Conservation (phyloP, 2,797 vertebrate species). For the Sebastes wilsoni region DNA sequence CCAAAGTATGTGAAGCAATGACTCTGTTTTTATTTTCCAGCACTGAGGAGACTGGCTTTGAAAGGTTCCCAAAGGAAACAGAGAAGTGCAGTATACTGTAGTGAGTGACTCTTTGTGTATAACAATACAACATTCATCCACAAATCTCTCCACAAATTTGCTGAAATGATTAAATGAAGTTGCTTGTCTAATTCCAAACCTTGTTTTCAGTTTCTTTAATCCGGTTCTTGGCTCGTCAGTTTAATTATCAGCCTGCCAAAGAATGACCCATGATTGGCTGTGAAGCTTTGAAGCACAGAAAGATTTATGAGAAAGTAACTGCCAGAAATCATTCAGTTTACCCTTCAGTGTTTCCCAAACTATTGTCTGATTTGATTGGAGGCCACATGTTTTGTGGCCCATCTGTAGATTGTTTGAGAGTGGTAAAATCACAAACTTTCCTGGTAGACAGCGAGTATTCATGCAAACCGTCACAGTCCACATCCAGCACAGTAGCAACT, state of each 20-base stretch:
- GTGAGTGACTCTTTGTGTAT: conserved; percentile 19
- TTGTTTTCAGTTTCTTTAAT: conserved; percentile 4
- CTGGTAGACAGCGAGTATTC: conserved; percentile 20
- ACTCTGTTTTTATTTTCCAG: conserved; percentile 46
- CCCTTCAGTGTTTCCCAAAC: conserved; percentile 1
- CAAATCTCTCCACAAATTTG: conserved; percentile 22
- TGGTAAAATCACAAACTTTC: conserved; percentile 22
- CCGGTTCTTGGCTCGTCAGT: not conserved
- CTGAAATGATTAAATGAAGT: conserved; percentile 7
- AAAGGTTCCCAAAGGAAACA: conserved; percentile 34
- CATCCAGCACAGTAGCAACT: conserved; percentile 42
- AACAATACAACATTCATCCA: conserved; percentile 41
- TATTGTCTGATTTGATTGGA: conserved; percentile 17
- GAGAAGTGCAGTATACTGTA: not conserved
- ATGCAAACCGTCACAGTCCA: not conserved
- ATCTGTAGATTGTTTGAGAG: conserved; percentile 44
- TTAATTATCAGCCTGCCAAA: conserved; percentile 4
- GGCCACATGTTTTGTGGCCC: conserved; percentile 21
- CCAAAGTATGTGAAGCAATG: conserved; percentile 31
- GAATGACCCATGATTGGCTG: conserved; percentile 8
- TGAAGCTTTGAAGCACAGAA: conserved; percentile 3
- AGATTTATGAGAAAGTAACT: conserved; percentile 12
- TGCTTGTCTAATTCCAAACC: conserved; percentile 15
- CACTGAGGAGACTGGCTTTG: conserved; percentile 15
- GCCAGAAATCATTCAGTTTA: conserved; percentile 17